These are phyloP conservation scores for Petrocephalus zakoni DNA, from an alignment of 2,113 vertebrate species.

Conservation along the genomic window DNA sequence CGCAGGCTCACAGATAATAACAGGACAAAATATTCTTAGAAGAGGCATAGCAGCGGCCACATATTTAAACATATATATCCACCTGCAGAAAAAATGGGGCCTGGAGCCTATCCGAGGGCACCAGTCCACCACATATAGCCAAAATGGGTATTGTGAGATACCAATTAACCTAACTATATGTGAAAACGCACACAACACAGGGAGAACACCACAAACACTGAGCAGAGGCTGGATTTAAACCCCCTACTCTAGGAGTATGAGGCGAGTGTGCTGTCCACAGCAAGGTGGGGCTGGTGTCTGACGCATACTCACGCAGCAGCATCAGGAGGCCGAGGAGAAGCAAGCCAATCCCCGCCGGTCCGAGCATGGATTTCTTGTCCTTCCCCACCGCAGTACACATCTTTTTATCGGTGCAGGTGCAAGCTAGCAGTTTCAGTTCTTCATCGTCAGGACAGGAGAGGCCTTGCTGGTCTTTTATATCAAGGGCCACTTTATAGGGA, in stretches of 20 bases:
- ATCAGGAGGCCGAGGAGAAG: constrained; percentile 69
- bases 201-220: background rate
- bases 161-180: background rate
- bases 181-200: background rate
- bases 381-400: background rate
- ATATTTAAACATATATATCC: background rate
- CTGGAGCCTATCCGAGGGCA: background rate
- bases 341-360: constrained; percentile 65
- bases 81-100: background rate
- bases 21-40: background rate
- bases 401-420: constrained; percentile 47
- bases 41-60: background rate
- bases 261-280: background rate
- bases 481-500: constrained; percentile 38
- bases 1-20: background rate
- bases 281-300: background rate
- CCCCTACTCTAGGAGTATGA: background rate
- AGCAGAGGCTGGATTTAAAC: background rate
- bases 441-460: constrained; percentile 47
- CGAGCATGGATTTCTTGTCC: constrained; percentile 39
- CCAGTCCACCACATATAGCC: background rate
- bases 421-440: constrained; percentile 46
- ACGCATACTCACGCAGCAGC: constrained; percentile 67
- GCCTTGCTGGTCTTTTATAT: constrained; percentile 53
- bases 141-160: background rate